A percentile compares a stretch with the other conserved stretches of the same genome.
Evolutionary conservation across 2,113 vertebrate genomes (phyloP).

Genomic region (Narcine bancroftii): DNA sequence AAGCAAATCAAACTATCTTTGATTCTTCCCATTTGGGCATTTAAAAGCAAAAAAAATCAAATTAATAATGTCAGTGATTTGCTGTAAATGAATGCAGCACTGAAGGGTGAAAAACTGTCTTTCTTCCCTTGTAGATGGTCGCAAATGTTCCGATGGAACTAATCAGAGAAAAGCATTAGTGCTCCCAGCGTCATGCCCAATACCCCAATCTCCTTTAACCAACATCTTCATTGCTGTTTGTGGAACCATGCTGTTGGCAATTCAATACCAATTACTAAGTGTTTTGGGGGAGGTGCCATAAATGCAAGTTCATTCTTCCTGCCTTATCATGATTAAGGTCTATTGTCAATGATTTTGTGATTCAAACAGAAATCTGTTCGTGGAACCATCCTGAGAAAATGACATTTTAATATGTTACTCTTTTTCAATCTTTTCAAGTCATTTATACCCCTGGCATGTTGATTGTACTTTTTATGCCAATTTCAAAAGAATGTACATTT

Average conservation of each 20-base stretch:
- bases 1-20: not conserved
- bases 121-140: not conserved
- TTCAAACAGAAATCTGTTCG: not conserved
- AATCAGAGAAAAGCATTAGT: not conserved
- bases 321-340: not conserved
- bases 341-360: conserved; percentile 10
- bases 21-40: not conserved
- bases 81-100: not conserved
- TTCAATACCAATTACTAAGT: not conserved
- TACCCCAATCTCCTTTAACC: not conserved
- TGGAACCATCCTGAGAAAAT: not conserved
- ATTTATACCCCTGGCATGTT: not conserved
- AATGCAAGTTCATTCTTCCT: not conserved
- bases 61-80: not conserved
- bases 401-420: not conserved
- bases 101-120: not conserved
- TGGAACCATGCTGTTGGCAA: not conserved
- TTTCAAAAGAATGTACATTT: not conserved
- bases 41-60: not conserved
- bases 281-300: not conserved
- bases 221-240: not conserved
- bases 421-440: not conserved
- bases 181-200: not conserved
- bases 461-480: not conserved
- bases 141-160: not conserved